A percentile compares a stretch with the other conserved stretches of the same genome.
Evolutionary conservation across 92 coral and sea anemone species (phyloP).

Genomic region (Porites lobata): DNA sequence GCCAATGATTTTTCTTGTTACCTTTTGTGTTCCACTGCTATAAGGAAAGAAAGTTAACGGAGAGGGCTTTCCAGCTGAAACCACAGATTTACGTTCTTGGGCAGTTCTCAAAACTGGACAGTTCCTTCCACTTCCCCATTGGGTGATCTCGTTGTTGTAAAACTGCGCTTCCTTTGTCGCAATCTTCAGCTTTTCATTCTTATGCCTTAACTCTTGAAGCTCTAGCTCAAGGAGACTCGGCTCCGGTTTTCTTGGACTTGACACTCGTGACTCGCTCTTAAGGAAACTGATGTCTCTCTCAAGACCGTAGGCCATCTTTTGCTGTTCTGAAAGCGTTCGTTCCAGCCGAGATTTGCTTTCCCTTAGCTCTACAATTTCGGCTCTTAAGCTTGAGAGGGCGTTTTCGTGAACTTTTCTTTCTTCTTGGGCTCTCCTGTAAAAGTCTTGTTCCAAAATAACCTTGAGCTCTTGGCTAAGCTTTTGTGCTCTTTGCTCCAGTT

Average conservation of each 20-base stretch:
- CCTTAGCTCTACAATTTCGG: conserved; percentile 26
- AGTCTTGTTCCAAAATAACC: conserved; percentile 37
- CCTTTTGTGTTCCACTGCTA: neutral
- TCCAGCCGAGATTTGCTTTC: conserved; percentile 44
- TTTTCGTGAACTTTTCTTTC: conserved; percentile 27
- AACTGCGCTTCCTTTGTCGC: conserved; percentile 43
- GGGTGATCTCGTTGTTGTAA: conserved; percentile 20
- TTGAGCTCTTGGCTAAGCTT: conserved; percentile 36
- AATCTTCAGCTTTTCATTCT: conserved; percentile 40
- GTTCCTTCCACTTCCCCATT: conserved; percentile 32
- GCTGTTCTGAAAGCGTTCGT: conserved; percentile 34
- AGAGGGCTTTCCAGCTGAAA: neutral
- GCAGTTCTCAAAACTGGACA: conserved; percentile 43
- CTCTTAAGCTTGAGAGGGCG: conserved; percentile 29
- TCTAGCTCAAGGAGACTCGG: conserved; percentile 45
- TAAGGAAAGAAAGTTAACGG: neutral
- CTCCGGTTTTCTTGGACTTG: conserved; percentile 22
- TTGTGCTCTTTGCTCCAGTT: conserved; percentile 31
- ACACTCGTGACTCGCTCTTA: conserved; percentile 8
- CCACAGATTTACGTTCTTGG: conserved; percentile 3
- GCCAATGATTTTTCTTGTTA: neutral
- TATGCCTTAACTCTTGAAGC: conserved; percentile 42
- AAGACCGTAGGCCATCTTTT: conserved; percentile 17
- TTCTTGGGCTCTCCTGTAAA: conserved; percentile 31
- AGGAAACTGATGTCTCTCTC: conserved; percentile 38